A percentile compares a stretch with the other conserved stretches of the same genome.
Evolutionary conservation across 2,797 vertebrate species (phyloP).

Genomic region (Linurgus olivaceus): DNA sequence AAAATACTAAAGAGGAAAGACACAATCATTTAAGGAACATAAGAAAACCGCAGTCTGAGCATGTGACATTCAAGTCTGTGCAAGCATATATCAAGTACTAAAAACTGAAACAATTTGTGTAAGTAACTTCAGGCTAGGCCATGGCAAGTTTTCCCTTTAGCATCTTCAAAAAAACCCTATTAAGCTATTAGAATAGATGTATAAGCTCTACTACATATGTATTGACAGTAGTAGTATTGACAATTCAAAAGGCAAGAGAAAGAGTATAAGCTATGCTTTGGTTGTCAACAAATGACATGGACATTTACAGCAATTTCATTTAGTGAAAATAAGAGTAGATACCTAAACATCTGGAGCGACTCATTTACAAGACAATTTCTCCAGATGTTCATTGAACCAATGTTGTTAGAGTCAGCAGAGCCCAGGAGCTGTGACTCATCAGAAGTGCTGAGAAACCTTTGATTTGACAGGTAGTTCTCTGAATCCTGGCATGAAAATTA

Average conservation of each 20-base stretch:
- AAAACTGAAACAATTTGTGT: neutral
- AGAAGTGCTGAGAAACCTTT: neutral
- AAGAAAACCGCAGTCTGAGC: neutral
- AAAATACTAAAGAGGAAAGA: neutral
- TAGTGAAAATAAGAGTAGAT: neutral
- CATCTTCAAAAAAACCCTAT: neutral
- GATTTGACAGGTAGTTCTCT: neutral
- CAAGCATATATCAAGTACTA: neutral
- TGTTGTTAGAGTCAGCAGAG: neutral
- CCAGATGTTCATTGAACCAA: neutral
- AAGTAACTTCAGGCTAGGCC: neutral
- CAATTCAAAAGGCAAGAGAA: neutral
- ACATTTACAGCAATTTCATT: neutral
- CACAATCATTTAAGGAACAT: slow-evolving; percentile 7
- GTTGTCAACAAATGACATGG: neutral
- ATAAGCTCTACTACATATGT: neutral
- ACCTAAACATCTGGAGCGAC: rapidly evolving
- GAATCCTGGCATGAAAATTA: neutral
- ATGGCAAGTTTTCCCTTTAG: neutral
- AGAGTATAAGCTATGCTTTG: neutral
- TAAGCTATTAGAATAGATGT: neutral
- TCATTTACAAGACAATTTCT: neutral
- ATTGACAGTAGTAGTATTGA: neutral
- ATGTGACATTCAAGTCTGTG: slow-evolving; percentile 13
- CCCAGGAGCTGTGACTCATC: neutral